phyloP scores from a whole-genome alignment of 1,140 invertebrate species.

The Leptinotarsa texana region DNA sequence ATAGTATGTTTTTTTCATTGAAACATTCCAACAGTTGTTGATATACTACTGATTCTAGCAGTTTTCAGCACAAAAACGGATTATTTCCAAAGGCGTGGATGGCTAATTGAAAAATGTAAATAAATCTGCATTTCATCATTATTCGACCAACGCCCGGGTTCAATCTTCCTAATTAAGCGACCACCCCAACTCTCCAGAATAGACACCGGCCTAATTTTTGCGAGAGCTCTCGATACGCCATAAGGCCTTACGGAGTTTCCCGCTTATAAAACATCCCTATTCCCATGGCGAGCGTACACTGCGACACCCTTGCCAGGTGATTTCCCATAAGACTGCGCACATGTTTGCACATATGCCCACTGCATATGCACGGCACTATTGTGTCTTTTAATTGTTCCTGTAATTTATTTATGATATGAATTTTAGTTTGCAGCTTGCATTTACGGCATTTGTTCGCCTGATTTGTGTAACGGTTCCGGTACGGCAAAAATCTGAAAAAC shows the following conservation, averaged over 20 bases:
- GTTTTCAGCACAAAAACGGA: too few species aligned
- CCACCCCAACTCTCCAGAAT: conserved; percentile 8
- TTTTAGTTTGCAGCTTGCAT: conserved; percentile 27
- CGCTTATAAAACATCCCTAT: conserved; percentile 14
- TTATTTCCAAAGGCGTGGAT: too few species aligned
- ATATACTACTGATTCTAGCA: too few species aligned
- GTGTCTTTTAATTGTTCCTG: conserved; percentile 50
- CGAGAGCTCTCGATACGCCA: conserved; percentile 1
- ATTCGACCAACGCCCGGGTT: background rate
- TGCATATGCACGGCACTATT: conserved; percentile 39
- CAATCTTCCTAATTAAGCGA: background rate
- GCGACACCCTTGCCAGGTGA: conserved; percentile 49
- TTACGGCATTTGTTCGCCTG: conserved; percentile 10
- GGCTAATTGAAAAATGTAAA: too few species aligned
- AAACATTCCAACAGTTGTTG: too few species aligned
- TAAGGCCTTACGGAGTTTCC: conserved; percentile 11
- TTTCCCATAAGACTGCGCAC: conserved; percentile 57
- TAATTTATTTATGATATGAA: conserved; percentile 52
- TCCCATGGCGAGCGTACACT: conserved; percentile 15
- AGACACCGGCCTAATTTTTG: conserved; percentile 17
- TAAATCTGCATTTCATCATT: too few species aligned
- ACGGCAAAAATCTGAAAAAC: background rate
- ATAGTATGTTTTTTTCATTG: too few species aligned
- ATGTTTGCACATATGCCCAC: conserved; percentile 50
- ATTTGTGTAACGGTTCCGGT: conserved; percentile 2